Conservation (phyloP, 2,888 invertebrate species). For the Byasa hedistus region DNA sequence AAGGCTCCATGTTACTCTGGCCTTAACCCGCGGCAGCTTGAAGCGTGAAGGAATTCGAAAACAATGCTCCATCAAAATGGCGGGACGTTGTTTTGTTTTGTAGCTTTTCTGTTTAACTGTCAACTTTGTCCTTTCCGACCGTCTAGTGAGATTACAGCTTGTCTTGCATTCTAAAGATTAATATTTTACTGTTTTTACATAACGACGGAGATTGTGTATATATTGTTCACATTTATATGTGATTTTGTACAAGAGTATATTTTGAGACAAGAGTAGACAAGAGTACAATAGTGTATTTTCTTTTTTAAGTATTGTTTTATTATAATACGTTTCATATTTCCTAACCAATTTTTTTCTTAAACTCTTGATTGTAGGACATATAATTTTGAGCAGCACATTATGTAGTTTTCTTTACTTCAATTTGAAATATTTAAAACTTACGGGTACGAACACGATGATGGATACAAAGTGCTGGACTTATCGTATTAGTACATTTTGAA, state of each 20-base stretch:
- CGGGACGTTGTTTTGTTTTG: slow-evolving; percentile 54
- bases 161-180: slow-evolving; percentile 4
- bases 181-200: background rate
- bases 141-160: slow-evolving; percentile 17
- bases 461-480: no score
- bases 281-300: no score
- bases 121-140: slow-evolving; percentile 32
- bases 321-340: no score
- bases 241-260: background rate
- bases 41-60: slow-evolving; percentile 73
- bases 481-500: no score
- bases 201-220: background rate
- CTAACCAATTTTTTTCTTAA: no score
- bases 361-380: no score
- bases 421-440: no score
- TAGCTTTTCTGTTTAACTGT: slow-evolving; percentile 51
- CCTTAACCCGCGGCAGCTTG: slow-evolving; percentile 53
- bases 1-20: slow-evolving; percentile 41
- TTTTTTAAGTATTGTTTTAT: no score
- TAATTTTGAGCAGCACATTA: no score
- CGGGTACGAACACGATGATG: no score
- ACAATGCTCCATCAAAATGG: slow-evolving; percentile 66
- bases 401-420: no score
- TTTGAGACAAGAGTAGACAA: background rate
- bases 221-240: background rate